Conservation (phyloP, 2,888 invertebrate genomes). For the Atethmia centrago region DNA sequence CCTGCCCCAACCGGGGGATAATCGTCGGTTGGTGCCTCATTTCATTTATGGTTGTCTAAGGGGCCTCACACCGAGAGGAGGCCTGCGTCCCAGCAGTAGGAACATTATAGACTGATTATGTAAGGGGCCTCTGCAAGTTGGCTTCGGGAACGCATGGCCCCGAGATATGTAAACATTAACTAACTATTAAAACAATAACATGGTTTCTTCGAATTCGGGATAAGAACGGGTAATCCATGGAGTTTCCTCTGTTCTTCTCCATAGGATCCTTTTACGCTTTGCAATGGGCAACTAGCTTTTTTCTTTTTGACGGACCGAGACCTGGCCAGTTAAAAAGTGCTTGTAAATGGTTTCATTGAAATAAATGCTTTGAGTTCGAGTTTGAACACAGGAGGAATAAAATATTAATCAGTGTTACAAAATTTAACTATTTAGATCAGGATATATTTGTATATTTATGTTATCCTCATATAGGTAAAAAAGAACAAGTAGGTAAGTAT, state of each 20-base stretch:
- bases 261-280: not conserved
- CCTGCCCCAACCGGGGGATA: too few species aligned
- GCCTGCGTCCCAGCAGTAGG: too few species aligned
- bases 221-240: not conserved
- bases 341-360: not conserved
- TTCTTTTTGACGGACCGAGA: not conserved
- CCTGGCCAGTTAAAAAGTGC: not conserved
- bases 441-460: not conserved
- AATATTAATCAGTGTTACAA: not conserved
- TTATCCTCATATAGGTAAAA: not conserved
- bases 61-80: too few species aligned
- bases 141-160: not conserved
- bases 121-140: too few species aligned
- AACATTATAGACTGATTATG: too few species aligned
- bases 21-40: too few species aligned
- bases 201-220: not conserved
- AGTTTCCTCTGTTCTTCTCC: not conserved
- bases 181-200: too few species aligned
- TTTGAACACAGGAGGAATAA: not conserved
- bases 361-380: not conserved
- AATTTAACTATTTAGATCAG: not conserved
- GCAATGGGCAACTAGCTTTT: not conserved
- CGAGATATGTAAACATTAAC: not conserved
- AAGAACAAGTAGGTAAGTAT: not conserved
- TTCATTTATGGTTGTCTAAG: too few species aligned